Conservation (phyloP, 2,113 vertebrate species). For the Phylloscopus trochiloides region DNA sequence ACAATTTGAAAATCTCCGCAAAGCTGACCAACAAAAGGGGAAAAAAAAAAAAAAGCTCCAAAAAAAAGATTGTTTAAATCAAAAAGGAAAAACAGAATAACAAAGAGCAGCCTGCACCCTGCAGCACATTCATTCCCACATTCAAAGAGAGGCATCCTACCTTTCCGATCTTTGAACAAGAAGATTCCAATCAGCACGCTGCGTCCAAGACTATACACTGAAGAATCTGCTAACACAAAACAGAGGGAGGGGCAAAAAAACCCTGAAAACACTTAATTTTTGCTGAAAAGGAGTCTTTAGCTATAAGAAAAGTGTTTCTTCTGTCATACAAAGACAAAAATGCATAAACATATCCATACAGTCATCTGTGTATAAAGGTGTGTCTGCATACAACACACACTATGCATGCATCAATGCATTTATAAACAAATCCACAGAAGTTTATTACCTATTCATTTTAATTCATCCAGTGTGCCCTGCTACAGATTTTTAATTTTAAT, state of each 20-base stretch:
- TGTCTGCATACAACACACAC: background rate
- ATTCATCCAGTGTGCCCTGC: background rate
- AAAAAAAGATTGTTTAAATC: background rate
- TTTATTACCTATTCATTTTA: slow-evolving; percentile 23
- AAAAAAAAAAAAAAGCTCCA: background rate
- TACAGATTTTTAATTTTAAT: background rate
- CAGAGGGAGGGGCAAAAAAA: background rate
- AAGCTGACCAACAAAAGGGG: background rate
- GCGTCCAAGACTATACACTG: slow-evolving; percentile 24
- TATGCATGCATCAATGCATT: background rate
- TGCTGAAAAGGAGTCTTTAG: background rate
- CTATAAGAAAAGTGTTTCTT: background rate
- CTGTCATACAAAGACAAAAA: background rate
- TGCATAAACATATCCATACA: background rate
- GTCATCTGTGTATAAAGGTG: background rate
- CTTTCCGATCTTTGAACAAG: slow-evolving; percentile 65
- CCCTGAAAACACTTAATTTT: background rate
- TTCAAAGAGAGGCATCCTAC: slow-evolving; percentile 63
- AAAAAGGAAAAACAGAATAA: background rate
- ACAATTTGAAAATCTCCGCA: background rate
- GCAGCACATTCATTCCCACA: background rate
- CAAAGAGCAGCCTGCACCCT: background rate
- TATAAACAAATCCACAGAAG: slow-evolving; percentile 4
- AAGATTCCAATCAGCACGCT: slow-evolving; percentile 47
- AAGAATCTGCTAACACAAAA: slow-evolving; percentile 67